Percentiles rank a stretch among this genome's conserved stretches.
Conservation (phyloP, 1,140 invertebrate genomes). For the Drosophila nasuta region DNA sequence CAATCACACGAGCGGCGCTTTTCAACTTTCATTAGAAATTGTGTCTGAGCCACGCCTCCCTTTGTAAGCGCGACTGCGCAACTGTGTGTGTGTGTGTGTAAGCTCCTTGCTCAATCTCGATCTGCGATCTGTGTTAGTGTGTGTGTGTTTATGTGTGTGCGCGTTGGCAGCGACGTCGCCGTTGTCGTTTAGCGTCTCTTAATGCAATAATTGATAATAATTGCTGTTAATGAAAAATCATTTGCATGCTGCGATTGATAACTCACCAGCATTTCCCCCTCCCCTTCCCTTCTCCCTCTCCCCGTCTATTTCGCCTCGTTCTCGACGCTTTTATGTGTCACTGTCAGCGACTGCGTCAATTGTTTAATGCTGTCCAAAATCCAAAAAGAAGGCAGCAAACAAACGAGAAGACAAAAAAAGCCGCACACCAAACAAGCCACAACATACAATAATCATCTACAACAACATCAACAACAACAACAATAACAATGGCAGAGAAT, state of each 20-base stretch:
- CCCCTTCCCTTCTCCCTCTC: background rate
- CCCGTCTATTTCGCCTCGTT: background rate
- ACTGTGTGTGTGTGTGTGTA: background rate
- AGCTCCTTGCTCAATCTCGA: constrained; percentile 27
- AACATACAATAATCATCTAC: constrained; percentile 11
- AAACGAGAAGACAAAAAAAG: constrained; percentile 56
- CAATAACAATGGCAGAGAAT: constrained; percentile 6
- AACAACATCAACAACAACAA: constrained; percentile 29
- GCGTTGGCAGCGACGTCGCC: constrained; percentile 46
- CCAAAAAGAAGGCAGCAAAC: constrained; percentile 44
- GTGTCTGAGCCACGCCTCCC: constrained; percentile 37
- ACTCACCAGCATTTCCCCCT: background rate
- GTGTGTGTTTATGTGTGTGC: too few species aligned
- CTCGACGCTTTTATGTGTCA: constrained; percentile 55
- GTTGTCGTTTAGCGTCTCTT: constrained; percentile 59
- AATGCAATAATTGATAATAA: constrained; percentile 69
- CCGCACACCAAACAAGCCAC: background rate
- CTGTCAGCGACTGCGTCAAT: constrained; percentile 42
- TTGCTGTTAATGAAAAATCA: constrained; percentile 72
- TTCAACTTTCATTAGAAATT: constrained; percentile 82
- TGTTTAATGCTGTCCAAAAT: constrained; percentile 42
- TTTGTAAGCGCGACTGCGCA: background rate
- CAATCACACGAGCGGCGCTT: constrained; percentile 69
- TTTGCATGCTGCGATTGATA: constrained; percentile 71
- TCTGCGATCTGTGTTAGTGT: constrained; percentile 3